These are phyloP conservation scores for Anhinga anhinga DNA, from an alignment of 2,113 vertebrate genomes.

Conservation along the genomic window DNA sequence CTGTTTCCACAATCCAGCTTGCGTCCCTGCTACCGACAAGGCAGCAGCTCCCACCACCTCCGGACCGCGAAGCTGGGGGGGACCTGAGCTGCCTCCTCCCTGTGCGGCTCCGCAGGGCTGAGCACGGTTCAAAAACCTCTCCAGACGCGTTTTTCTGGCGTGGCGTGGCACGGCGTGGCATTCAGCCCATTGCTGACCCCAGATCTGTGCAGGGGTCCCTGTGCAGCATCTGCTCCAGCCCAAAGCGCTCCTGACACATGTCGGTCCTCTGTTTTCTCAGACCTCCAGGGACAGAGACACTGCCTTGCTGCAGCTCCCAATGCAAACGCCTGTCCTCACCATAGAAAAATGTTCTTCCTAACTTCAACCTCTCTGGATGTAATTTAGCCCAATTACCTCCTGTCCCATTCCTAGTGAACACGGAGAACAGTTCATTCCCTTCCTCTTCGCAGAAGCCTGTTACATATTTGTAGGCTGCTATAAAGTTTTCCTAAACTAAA, in stretches of 20 bases:
- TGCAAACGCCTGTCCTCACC: neutral
- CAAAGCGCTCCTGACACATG: fast-evolving
- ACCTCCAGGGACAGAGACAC: fast-evolving
- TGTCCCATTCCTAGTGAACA: neutral
- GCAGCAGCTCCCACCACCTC: neutral
- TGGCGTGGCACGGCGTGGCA: fast-evolving
- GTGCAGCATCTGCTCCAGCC: neutral
- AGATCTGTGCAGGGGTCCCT: neutral
- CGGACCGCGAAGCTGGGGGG: fast-evolving
- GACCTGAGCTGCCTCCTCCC: neutral
- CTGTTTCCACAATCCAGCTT: neutral
- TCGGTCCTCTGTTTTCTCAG: neutral
- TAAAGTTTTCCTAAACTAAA: neutral
- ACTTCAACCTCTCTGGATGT: neutral
- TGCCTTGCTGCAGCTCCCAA: neutral
- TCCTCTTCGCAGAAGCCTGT: neutral
- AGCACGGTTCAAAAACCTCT: neutral
- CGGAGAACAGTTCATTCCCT: neutral
- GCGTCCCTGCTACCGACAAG: neutral
- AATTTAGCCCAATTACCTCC: neutral
- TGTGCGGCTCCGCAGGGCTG: fast-evolving
- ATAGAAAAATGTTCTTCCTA: neutral
- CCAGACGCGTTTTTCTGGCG: neutral
- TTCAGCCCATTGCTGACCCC: neutral
- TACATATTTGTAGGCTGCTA: neutral